phyloP scores from a whole-genome alignment of 2,113 vertebrate genomes.

The Xenopus laevis region DNA sequence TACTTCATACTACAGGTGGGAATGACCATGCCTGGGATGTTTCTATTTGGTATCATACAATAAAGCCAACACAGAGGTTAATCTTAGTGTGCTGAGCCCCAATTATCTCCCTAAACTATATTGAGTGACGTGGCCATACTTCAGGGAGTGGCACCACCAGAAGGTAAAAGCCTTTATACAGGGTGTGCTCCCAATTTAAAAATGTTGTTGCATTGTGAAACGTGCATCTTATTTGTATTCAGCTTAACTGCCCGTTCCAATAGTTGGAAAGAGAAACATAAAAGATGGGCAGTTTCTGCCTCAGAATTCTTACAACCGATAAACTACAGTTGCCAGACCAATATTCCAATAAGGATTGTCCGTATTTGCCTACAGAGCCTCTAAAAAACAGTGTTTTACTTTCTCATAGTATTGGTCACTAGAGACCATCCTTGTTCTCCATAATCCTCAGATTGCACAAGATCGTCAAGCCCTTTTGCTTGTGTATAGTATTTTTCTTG shows the following conservation, averaged over 20 bases:
- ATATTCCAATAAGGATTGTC: slow-evolving; percentile 64
- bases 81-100: too few species aligned
- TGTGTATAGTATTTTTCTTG: slow-evolving; percentile 55
- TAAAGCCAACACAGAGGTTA: too few species aligned
- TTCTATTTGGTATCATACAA: too few species aligned
- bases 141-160: too few species aligned
- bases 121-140: too few species aligned
- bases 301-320: slow-evolving; percentile 49
- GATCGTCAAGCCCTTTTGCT: slow-evolving; percentile 26
- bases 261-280: slow-evolving; percentile 39
- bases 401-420: slow-evolving; percentile 56
- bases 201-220: slow-evolving; percentile 65
- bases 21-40: too few species aligned
- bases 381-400: slow-evolving; percentile 65
- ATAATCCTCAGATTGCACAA: slow-evolving; percentile 56
- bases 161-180: too few species aligned
- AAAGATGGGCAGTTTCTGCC: accelerated
- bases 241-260: slow-evolving; percentile 60
- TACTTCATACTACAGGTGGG: too few species aligned
- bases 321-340: slow-evolving; percentile 64
- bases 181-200: too few species aligned
- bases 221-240: slow-evolving; percentile 60
- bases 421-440: slow-evolving; percentile 72
- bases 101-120: too few species aligned
- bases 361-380: slow-evolving; percentile 61